Conservation (phyloP, 2,797 vertebrate genomes). For the Hoplostethus mediterraneus region DNA sequence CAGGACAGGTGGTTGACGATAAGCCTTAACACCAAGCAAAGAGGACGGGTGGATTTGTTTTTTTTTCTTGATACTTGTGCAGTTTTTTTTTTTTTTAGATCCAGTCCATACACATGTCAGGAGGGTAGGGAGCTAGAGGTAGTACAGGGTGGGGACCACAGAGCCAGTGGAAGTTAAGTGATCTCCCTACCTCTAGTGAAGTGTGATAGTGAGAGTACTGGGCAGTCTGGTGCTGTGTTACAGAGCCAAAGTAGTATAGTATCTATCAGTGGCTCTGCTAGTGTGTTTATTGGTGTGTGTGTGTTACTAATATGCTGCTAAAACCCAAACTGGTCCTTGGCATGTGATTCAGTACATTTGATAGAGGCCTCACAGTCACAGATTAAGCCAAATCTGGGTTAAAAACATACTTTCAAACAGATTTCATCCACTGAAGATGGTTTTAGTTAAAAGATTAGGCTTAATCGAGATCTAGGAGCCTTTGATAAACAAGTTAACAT, state of each 20-base stretch:
- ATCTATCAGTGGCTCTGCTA: constrained; percentile 41
- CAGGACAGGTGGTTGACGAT: constrained; percentile 62
- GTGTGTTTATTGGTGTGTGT: constrained; percentile 23
- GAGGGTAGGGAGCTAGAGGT: constrained; percentile 56
- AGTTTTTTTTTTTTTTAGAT: constrained; percentile 43
- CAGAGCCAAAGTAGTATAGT: constrained; percentile 41
- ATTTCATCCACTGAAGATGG: constrained; percentile 72
- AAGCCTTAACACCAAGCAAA: constrained; percentile 55
- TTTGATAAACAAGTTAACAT: constrained; percentile 64
- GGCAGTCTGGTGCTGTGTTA: constrained; percentile 62
- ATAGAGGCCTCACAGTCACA: constrained; percentile 65
- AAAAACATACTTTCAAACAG: constrained; percentile 72
- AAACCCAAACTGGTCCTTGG: constrained; percentile 53
- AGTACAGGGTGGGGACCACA: constrained; percentile 55
- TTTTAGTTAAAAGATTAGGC: constrained; percentile 75
- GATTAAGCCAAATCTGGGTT: constrained; percentile 73
- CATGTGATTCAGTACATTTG: constrained; percentile 66
- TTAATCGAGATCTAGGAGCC: constrained; percentile 71
- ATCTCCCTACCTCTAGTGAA: constrained; percentile 49
- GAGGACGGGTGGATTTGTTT: constrained; percentile 42
- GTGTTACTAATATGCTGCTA: constrained; percentile 42
- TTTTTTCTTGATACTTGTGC: constrained; percentile 53
- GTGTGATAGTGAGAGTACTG: constrained; percentile 60
- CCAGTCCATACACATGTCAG: constrained; percentile 56
- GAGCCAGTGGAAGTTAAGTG: constrained; percentile 47